Evolutionary conservation across 2,888 invertebrate species (phyloP).

Genomic region (Drosophila pseudotakahashii): DNA sequence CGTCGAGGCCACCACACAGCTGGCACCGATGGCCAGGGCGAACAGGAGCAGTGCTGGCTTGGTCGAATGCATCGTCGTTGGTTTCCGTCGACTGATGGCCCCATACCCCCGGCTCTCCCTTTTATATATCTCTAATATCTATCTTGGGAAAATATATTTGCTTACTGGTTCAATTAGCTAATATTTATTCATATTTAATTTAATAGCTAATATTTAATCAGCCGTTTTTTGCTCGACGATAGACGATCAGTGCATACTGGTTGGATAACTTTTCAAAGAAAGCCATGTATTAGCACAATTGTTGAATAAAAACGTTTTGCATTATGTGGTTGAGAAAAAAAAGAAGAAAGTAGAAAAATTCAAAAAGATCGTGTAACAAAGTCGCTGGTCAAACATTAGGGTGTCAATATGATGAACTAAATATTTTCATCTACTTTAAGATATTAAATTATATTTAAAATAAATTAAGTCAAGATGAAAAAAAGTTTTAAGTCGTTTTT

Average conservation of each 20-base stretch:
- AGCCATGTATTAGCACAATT: not conserved
- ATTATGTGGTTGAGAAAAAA: no score
- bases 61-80: constrained; percentile 31
- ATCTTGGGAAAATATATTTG: constrained; percentile 8
- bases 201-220: constrained; percentile 51
- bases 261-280: constrained; percentile 21
- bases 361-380: no score
- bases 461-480: no score
- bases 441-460: no score
- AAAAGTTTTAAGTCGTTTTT: no score
- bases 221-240: constrained; percentile 29
- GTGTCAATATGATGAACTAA: not conserved
- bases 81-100: not conserved
- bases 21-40: constrained; percentile 24
- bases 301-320: not conserved
- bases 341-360: not conserved
- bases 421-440: no score
- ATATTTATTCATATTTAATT: constrained; percentile 28
- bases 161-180: constrained; percentile 10
- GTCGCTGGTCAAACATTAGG: not conserved
- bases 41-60: constrained; percentile 39
- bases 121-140: constrained; percentile 42
- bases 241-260: constrained; percentile 1
- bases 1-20: constrained; percentile 21
- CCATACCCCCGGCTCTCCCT: not conserved